phyloP scores from a whole-genome alignment of 2,888 invertebrate species.

The Eilema sororculum region DNA sequence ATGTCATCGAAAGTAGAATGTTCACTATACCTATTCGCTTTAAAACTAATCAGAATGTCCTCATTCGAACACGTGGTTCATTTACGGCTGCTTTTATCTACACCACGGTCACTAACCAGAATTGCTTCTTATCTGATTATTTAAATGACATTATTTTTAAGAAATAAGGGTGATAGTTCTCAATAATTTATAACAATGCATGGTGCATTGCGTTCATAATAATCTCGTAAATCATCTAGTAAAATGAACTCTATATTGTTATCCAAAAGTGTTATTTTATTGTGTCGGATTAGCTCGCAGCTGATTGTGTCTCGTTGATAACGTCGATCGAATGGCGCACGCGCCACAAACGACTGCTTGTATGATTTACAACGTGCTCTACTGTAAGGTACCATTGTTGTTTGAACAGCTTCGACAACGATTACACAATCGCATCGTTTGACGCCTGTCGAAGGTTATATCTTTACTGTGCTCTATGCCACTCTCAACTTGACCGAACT shows the following conservation, averaged over 20 bases:
- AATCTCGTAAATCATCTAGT: slow-evolving; percentile 33
- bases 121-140: slow-evolving; percentile 35
- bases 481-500: slow-evolving; percentile 51
- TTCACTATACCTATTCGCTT: slow-evolving; percentile 33
- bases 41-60: slow-evolving; percentile 47
- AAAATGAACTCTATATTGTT: slow-evolving; percentile 53
- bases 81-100: slow-evolving; percentile 51
- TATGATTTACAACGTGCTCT: slow-evolving; percentile 79
- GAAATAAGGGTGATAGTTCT: slow-evolving; percentile 64
- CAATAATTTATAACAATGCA: slow-evolving; percentile 65
- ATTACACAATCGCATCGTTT: slow-evolving; percentile 77
- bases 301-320: slow-evolving; percentile 60
- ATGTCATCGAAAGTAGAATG: slow-evolving; percentile 31
- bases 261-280: slow-evolving; percentile 55
- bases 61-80: slow-evolving; percentile 30
- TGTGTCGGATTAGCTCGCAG: slow-evolving; percentile 49
- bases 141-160: slow-evolving; percentile 52
- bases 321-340: slow-evolving; percentile 74
- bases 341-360: slow-evolving; percentile 79
- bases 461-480: slow-evolving; percentile 41
- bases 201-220: slow-evolving; percentile 48
- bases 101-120: slow-evolving; percentile 53
- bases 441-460: slow-evolving; percentile 76
- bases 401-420: slow-evolving; percentile 69
- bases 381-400: slow-evolving; percentile 78